Percentiles rank a stretch among this genome's conserved stretches.
Conservation (phyloP, 2,113 vertebrate species). For the Plecturocebus donacophilus region DNA sequence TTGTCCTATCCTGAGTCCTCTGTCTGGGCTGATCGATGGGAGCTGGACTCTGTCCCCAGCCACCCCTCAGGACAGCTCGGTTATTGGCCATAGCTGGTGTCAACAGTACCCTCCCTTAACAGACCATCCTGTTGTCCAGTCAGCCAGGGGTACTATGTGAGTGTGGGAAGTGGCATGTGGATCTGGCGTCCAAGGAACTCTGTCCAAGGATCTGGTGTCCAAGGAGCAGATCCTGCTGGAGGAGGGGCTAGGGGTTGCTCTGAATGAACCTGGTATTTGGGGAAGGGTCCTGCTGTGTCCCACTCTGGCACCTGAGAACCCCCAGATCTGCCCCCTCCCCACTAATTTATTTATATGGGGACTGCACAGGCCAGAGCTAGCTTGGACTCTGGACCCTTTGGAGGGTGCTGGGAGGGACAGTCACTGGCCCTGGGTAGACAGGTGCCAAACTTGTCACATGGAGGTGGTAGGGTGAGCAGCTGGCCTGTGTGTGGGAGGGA, state of each 20-base stretch:
- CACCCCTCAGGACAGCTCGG: constrained; percentile 56
- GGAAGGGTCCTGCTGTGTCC: background rate
- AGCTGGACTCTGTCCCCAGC: constrained; percentile 67
- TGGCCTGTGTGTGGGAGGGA: constrained; percentile 5
- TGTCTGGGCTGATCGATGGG: constrained; percentile 56
- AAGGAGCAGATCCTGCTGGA: background rate
- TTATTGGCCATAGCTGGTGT: constrained; percentile 63
- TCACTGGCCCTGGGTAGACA: constrained; percentile 41
- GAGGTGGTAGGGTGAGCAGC: constrained; percentile 7
- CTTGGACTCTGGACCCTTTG: constrained; percentile 50
- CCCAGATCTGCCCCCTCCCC: background rate
- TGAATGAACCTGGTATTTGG: background rate
- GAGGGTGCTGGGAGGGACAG: constrained; percentile 25
- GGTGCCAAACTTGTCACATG: constrained; percentile 62
- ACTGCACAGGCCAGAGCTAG: background rate
- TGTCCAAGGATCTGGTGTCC: background rate
- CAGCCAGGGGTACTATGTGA: background rate
- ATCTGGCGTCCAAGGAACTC: background rate
- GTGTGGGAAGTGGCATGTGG: background rate
- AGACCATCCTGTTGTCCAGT: background rate
- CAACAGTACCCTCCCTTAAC: constrained; percentile 53
- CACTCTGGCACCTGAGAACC: background rate
- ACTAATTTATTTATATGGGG: background rate
- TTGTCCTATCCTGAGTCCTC: background rate
- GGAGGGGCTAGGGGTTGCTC: background rate